phyloP scores from a whole-genome alignment of 2,888 invertebrate genomes.

The Lobophora halterata region DNA sequence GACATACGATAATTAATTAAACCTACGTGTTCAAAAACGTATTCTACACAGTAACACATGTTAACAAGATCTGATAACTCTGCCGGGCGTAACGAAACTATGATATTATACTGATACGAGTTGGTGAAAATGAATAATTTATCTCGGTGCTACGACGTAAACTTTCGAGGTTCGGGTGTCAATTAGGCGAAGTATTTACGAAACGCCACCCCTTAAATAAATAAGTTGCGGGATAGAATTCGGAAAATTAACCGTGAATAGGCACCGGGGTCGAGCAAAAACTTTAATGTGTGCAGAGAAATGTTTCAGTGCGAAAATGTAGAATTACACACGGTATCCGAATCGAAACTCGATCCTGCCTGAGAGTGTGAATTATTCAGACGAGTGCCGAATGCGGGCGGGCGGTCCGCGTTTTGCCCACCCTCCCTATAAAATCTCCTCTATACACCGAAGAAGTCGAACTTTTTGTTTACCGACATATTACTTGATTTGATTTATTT shows the following conservation, averaged over 20 bases:
- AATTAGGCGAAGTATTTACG: conserved; percentile 67
- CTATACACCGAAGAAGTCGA: conserved; percentile 43
- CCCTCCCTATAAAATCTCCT: too few species aligned
- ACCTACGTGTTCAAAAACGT: conserved; percentile 50
- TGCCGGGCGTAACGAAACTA: conserved; percentile 42
- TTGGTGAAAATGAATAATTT: conserved; percentile 58
- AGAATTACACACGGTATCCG: conserved; percentile 64
- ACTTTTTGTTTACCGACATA: conserved; percentile 53
- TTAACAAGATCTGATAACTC: conserved; percentile 55
- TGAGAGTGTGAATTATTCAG: conserved; percentile 65
- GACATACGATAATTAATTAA: conserved; percentile 64
- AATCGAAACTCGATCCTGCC: conserved; percentile 53
- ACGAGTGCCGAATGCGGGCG: conserved; percentile 52
- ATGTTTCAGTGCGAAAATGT: conserved; percentile 64
- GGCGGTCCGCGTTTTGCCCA: conserved; percentile 32
- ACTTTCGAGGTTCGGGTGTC: conserved; percentile 53
- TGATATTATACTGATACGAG: conserved; percentile 44
- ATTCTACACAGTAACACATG: conserved; percentile 57
- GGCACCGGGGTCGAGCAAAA: conserved; percentile 57
- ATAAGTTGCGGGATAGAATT: conserved; percentile 67
- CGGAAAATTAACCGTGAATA: conserved; percentile 67
- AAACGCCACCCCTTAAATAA: conserved; percentile 56
- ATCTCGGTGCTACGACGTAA: conserved; percentile 45
- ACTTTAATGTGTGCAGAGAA: conserved; percentile 65
- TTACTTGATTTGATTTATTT: conserved; percentile 46